Evolutionary conservation across 1,140 invertebrate genomes (phyloP).

Genomic region (Drosophila willistoni): DNA sequence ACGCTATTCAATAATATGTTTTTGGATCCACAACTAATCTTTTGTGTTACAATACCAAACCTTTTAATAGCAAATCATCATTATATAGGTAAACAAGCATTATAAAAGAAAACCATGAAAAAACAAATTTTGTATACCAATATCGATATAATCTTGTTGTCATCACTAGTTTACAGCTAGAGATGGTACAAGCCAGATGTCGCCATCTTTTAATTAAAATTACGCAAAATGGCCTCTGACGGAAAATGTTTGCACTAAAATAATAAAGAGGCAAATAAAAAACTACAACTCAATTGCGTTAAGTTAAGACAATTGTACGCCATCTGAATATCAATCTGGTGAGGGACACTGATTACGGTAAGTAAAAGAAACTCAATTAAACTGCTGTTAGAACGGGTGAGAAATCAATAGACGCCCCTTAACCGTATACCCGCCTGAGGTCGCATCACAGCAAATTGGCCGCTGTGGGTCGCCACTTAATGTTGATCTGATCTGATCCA

Average conservation of each 20-base stretch:
- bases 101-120: too few relatives aligned
- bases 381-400: constrained; percentile 9
- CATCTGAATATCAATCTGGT: too few relatives aligned
- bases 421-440: constrained; percentile 43
- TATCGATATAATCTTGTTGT: background rate
- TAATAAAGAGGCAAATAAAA: constrained; percentile 20
- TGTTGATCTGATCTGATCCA: constrained; percentile 28
- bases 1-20: too few relatives aligned
- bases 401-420: constrained; percentile 62
- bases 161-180: background rate
- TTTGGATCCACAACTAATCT: too few relatives aligned
- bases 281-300: background rate
- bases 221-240: constrained; percentile 56
- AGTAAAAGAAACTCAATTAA: background rate
- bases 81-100: too few relatives aligned
- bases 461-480: constrained; percentile 69
- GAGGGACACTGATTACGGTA: background rate
- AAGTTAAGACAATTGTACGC: background rate
- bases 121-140: too few relatives aligned
- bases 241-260: constrained; percentile 62
- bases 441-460: constrained; percentile 34
- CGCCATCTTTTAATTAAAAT: constrained; percentile 77
- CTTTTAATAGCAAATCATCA: too few relatives aligned
- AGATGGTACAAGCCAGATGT: constrained; percentile 37
- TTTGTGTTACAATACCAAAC: too few relatives aligned